Percentiles rank a stretch among this genome's conserved stretches.
phyloP scores from a whole-genome alignment of 2,797 vertebrate species.

The Macrochelys suwanniensis region DNA sequence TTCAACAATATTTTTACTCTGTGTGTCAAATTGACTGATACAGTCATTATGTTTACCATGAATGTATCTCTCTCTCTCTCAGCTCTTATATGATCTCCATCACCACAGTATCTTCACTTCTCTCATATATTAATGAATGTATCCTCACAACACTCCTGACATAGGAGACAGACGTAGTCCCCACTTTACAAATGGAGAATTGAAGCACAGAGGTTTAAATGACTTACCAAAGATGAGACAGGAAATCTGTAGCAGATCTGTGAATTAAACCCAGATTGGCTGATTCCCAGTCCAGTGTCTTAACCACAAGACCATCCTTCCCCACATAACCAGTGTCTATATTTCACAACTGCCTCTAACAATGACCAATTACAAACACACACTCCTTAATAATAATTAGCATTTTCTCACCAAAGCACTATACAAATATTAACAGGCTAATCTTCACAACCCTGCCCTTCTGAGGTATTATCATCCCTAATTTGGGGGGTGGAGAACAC shows the following conservation, averaged over 20 bases:
- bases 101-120: accelerated
- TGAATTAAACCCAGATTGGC: background rate
- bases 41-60: background rate
- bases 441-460: background rate
- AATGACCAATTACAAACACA: background rate
- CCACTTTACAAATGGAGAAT: background rate
- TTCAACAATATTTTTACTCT: background rate
- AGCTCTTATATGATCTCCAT: background rate
- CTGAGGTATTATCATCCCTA: background rate
- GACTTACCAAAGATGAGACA: background rate
- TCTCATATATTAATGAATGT: accelerated
- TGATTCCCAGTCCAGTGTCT: background rate
- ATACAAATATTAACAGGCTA: background rate
- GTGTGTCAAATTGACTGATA: accelerated
- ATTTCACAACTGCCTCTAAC: background rate
- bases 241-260: background rate
- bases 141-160: background rate
- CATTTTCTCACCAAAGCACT: background rate
- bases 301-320: background rate
- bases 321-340: background rate
- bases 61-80: background rate
- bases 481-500: background rate
- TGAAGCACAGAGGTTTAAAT: background rate
- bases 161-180: background rate
- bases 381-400: background rate